These are phyloP conservation scores for Gonioctena quinquepunctata DNA, from an alignment of 1,140 invertebrate species.

Conservation along the genomic window DNA sequence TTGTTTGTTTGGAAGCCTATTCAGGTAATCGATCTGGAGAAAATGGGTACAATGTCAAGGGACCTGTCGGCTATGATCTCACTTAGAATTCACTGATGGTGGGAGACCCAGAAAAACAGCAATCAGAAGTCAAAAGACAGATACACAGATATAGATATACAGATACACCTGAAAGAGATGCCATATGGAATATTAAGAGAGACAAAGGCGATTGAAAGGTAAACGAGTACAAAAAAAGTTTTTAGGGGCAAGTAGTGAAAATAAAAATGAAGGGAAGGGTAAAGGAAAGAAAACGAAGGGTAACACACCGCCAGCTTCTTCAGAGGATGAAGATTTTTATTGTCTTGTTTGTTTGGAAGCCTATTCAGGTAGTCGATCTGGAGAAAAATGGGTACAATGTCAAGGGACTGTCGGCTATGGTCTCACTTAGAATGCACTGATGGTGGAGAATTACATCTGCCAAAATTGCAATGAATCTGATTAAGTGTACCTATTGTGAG, in stretches of 20 bases:
- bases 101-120: background rate
- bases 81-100: background rate
- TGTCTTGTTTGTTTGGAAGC: background rate
- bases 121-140: no score
- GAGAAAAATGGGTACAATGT: conserved; percentile 6
- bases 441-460: no score
- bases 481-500: no score
- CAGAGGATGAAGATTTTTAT: background rate
- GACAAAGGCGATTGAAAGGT: background rate
- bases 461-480: no score
- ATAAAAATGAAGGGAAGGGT: background rate
- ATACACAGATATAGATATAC: no score
- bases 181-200: background rate
- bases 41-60: conserved; percentile 8
- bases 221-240: background rate
- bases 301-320: no score
- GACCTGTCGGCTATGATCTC: background rate
- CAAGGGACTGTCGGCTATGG: background rate
- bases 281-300: no score
- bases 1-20: background rate
- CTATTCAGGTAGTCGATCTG: background rate
- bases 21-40: background rate
- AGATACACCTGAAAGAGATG: no score
- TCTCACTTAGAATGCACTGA: background rate
- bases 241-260: background rate